A percentile compares a stretch with the other conserved stretches of the same genome.
These are phyloP conservation scores for Archips crataeganus DNA, from an alignment of 2,888 invertebrate genomes.

Conservation along the genomic window DNA sequence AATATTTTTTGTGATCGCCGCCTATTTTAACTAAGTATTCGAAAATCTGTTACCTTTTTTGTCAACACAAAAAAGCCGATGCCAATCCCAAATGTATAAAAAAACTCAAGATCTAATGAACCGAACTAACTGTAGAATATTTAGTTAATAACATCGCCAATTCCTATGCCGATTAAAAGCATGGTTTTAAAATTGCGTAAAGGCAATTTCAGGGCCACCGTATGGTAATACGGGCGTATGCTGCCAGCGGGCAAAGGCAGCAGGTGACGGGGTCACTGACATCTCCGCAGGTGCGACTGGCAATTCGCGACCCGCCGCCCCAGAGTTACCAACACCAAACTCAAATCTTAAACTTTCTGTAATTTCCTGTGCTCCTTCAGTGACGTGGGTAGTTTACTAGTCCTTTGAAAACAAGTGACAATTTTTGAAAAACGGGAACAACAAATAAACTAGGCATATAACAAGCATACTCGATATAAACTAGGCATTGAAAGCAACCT, in stretches of 20 bases:
- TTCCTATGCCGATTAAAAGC: not conserved
- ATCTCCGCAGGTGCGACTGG: constrained; percentile 64
- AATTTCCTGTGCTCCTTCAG: constrained; percentile 53
- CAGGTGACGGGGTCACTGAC: constrained; percentile 82
- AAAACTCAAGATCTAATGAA: no score
- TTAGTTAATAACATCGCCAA: not conserved
- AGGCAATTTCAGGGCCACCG: constrained; percentile 45
- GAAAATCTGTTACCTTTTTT: no score
- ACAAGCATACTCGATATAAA: not conserved
- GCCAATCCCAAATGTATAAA: no score
- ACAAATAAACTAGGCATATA: no score
- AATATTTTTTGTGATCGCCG: no score
- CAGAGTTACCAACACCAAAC: constrained; percentile 37
- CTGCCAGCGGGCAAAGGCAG: constrained; percentile 66
- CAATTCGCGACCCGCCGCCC: constrained; percentile 42
- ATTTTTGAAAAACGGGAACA: not conserved
- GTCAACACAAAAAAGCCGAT: no score
- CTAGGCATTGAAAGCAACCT: not conserved
- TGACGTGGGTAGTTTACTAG: not conserved
- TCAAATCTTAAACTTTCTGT: constrained; percentile 55
- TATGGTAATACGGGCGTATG: constrained; percentile 67
- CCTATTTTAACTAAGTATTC: no score
- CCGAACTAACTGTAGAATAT: no score
- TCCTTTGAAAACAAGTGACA: constrained; percentile 5
- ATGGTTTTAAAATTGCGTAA: constrained; percentile 17